Conservation (phyloP, 1,140 invertebrate genomes). For the Mycetomoellerius zeteki region DNA sequence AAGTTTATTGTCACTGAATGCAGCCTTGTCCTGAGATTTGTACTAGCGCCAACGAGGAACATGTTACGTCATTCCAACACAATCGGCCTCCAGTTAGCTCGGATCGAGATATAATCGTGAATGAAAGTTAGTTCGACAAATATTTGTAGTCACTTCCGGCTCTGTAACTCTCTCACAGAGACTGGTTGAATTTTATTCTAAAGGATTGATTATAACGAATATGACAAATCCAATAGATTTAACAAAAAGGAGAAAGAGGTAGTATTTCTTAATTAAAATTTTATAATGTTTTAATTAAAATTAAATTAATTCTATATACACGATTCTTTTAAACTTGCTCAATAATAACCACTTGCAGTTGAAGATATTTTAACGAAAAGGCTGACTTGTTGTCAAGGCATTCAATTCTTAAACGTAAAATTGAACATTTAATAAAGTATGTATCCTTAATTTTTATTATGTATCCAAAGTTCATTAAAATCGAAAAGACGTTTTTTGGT, state of each 20-base stretch:
- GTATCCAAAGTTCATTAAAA: not conserved
- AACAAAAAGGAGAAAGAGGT: not conserved
- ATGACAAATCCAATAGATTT: not conserved
- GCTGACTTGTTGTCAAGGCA: not conserved
- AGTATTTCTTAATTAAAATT: not conserved
- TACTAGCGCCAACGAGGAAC: not conserved
- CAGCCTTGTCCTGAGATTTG: not conserved
- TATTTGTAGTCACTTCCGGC: constrained; percentile 84
- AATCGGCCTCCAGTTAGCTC: constrained; percentile 66
- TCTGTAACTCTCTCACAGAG: constrained; percentile 70
- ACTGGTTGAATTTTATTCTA: constrained; percentile 10
- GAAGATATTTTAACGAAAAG: constrained; percentile 9
- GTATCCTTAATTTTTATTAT: not conserved
- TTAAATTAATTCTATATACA: not conserved
- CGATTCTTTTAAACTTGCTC: not conserved
- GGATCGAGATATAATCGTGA: constrained; percentile 67
- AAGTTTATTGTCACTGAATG: constrained; percentile 25
- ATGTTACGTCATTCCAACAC: constrained; percentile 62
- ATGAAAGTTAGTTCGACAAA: constrained; percentile 75
- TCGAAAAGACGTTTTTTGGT: not conserved
- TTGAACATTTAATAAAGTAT: not conserved
- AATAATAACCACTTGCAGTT: not conserved
- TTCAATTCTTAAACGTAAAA: not conserved
- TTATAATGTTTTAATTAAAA: not conserved
- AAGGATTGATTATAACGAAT: not conserved